Evolutionary conservation across 2,113 vertebrate genomes (phyloP).

Genomic region (Noturus placidus): DNA sequence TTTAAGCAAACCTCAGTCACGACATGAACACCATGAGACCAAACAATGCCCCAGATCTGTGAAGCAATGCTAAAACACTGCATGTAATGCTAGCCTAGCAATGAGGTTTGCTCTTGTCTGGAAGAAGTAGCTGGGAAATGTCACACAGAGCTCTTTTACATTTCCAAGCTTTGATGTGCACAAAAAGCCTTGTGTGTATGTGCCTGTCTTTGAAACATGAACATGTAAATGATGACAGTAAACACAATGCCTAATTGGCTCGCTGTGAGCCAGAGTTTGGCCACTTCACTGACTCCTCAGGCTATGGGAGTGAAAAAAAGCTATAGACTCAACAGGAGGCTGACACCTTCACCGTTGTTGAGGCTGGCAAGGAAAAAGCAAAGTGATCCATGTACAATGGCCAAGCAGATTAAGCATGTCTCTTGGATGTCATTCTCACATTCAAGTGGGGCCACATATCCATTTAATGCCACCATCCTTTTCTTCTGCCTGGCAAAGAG

Average conservation of each 20-base stretch:
- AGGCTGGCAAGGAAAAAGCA: constrained; percentile 41
- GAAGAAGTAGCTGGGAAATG: constrained; percentile 63
- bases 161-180: constrained; percentile 31
- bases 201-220: constrained; percentile 27
- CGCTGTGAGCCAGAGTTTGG: constrained; percentile 10
- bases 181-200: constrained; percentile 29
- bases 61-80: constrained; percentile 55
- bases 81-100: constrained; percentile 60
- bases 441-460: constrained; percentile 44
- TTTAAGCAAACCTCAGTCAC: constrained; percentile 64
- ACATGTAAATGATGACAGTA: constrained; percentile 36
- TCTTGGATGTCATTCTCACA: constrained; percentile 60
- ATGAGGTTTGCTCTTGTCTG: constrained; percentile 60
- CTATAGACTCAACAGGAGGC: constrained; percentile 15
- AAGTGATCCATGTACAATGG: constrained; percentile 54
- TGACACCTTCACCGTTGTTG: constrained; percentile 44
- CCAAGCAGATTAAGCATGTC: constrained; percentile 56
- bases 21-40: constrained; percentile 58
- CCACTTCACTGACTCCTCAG: constrained; percentile 12
- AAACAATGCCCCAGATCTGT: constrained; percentile 58
- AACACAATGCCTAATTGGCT: constrained; percentile 32
- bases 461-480: constrained; percentile 53
- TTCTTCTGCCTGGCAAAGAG: constrained; percentile 58
- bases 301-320: neutral
- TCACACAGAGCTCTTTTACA: constrained; percentile 27